These are phyloP conservation scores for Urocyon cinereoargenteus DNA, from an alignment of 2,797 vertebrate genomes.

Conservation along the genomic window DNA sequence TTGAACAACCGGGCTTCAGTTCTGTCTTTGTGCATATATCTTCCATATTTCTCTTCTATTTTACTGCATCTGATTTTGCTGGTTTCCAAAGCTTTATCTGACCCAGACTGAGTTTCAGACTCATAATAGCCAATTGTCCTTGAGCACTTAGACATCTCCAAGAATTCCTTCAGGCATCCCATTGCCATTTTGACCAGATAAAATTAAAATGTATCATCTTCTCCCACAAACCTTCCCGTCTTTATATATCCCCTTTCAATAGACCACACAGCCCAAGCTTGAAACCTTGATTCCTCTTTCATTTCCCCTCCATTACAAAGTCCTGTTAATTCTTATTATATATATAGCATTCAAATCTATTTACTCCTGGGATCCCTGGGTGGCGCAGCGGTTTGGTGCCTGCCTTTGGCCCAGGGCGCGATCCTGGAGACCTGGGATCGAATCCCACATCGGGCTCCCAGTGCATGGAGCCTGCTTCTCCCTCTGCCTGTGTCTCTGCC, in stretches of 20 bases:
- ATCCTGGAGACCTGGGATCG: too few species aligned
- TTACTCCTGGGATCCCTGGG: too few species aligned
- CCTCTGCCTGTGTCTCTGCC: too few species aligned
- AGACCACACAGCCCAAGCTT: background rate
- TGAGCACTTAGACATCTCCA: background rate
- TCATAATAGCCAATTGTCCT: background rate
- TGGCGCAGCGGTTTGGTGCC: too few species aligned
- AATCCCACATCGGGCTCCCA: too few species aligned
- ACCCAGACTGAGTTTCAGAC: constrained; percentile 13
- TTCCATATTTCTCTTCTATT: background rate
- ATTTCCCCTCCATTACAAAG: background rate
- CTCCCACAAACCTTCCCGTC: background rate
- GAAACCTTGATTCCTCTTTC: background rate
- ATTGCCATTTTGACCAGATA: constrained; percentile 40
- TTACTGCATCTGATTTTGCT: constrained; percentile 41
- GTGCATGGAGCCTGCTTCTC: too few species aligned
- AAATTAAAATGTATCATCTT: background rate
- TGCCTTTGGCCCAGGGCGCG: too few species aligned
- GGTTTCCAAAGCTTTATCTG: constrained; percentile 47
- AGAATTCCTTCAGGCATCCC: constrained; percentile 1
- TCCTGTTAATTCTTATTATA: background rate
- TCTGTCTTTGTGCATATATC: background rate
- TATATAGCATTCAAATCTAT: background rate
- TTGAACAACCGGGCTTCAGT: background rate
- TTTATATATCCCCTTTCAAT: background rate